Conservation (phyloP, 1,140 invertebrate genomes). For the Bombus superbus region DNA sequence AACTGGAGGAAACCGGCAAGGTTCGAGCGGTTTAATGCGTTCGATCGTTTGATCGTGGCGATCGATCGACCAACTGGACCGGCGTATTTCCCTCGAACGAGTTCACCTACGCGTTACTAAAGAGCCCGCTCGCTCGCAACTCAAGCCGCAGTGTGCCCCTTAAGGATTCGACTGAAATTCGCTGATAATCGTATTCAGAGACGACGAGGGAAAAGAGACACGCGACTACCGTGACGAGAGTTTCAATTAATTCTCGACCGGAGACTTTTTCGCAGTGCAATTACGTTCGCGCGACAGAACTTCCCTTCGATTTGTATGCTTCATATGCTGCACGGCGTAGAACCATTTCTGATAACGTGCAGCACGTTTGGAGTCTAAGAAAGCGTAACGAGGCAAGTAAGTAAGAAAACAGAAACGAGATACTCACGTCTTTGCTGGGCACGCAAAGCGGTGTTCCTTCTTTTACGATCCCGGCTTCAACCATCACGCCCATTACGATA, state of each 20-base stretch:
- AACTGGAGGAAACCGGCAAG: slow-evolving; percentile 45
- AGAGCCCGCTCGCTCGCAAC: slow-evolving; percentile 12
- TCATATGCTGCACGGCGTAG: too few relatives aligned
- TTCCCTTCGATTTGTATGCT: slow-evolving; percentile 23
- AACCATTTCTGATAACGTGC: slow-evolving; percentile 8
- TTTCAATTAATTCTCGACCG: slow-evolving; percentile 10
- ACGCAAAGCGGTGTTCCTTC: slow-evolving; percentile 99
- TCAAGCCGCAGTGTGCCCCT: neutral
- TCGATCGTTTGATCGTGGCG: slow-evolving; percentile 45
- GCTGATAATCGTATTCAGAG: slow-evolving; percentile 27
- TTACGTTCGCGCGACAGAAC: neutral
- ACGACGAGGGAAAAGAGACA: neutral
- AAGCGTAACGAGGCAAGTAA: slow-evolving; percentile 21
- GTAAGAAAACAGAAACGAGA: slow-evolving; percentile 33
- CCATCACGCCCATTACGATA: slow-evolving; percentile 97
- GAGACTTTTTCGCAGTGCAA: neutral
- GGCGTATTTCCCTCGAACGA: slow-evolving; percentile 70
- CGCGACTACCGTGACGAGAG: slow-evolving; percentile 1
- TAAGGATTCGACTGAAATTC: slow-evolving; percentile 40
- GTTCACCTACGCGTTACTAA: slow-evolving; percentile 78
- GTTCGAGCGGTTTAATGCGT: slow-evolving; percentile 46
- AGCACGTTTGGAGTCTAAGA: neutral
- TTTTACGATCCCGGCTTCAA: slow-evolving; percentile 97
- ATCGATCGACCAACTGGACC: slow-evolving; percentile 71
- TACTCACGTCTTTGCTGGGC: slow-evolving; percentile 94